phyloP scores from a whole-genome alignment of 2,113 vertebrate species.

The Nycticryphes semicollaris region DNA sequence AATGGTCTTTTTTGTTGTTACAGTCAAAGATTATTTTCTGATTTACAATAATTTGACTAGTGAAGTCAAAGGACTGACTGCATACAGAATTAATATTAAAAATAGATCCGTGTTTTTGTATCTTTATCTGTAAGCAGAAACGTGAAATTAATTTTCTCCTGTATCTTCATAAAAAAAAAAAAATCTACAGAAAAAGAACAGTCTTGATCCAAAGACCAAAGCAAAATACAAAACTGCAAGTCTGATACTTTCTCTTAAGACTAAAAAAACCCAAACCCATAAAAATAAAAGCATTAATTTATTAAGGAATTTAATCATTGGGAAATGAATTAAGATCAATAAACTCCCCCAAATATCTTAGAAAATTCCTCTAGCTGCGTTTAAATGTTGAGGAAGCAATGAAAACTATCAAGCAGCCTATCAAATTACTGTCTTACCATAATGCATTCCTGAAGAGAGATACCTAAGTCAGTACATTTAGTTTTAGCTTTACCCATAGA shows the following conservation, averaged over 20 bases:
- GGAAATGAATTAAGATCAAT: not conserved
- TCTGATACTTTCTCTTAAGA: not conserved
- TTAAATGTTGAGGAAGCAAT: not conserved
- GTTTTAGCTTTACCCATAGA: accelerated
- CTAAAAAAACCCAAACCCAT: not conserved
- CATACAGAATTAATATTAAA: not conserved
- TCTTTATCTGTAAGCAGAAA: not conserved
- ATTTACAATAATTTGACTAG: not conserved
- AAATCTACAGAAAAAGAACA: not conserved
- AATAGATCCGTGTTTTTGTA: not conserved
- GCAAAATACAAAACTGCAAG: not conserved
- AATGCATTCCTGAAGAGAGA: not conserved
- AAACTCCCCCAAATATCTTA: not conserved
- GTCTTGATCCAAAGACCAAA: not conserved
- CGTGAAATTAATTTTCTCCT: not conserved
- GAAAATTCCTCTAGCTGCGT: not conserved
- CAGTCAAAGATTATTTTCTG: not conserved
- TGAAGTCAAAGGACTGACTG: not conserved
- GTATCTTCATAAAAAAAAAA: not conserved
- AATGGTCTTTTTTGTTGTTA: not conserved
- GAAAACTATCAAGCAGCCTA: not conserved
- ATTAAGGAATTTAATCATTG: not conserved
- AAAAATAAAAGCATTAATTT: not conserved
- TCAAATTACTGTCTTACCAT: not conserved
- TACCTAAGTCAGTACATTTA: not conserved